Evolutionary conservation across 2,797 vertebrate species (phyloP), one percentile per base, ranked within the genome.

Genomic region (Etheostoma nigrum): DNA sequence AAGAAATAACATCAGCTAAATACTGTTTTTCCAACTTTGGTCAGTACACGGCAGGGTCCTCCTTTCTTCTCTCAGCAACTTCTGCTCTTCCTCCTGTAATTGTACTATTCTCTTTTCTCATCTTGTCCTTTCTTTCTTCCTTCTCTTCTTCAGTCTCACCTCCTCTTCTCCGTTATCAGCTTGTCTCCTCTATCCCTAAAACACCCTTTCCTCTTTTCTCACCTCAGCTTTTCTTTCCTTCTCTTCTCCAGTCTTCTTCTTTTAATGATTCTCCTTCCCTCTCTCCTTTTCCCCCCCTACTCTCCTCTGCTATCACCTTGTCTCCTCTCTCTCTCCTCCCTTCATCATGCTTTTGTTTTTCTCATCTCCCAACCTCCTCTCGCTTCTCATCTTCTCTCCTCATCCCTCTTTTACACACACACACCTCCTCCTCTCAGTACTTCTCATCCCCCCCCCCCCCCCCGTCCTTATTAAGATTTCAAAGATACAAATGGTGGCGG

Each of bases 391-490:
- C 60, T 57, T 10, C 33, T 40, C 8, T 33, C 48, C 4, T 45
- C 53, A 42, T 40, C 42, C 77, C 9, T 8, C 5, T 33, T 10
- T 40, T 10, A 4, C 3, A 6, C 30, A 5, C 30, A 30, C 36
- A 40, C 36, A 40, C 47, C 45, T 63, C 64, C 76, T 72, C 58
- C 10, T 40, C 36, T 40, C 36, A 40, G 36, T 40, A 40, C 36
- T 40, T 40, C 36, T 40, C 10, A 2, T 90, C 81, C 86, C 91
- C 88, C 84, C 58, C 58, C 77, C 91, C 82, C 86, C 91, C 88
- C 83, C 90, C 91, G 92, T 93, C 64, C 95, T 97, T 97, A 98
- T 99, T 97, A 98, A 97, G 97, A 98, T 96, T 96, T 97, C 96
- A 96, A 91, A 97, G 97, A 97, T 97, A 97, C 95, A 97, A 96